Conservation (phyloP, 1,140 invertebrate genomes). For the Euschistus heros region DNA sequence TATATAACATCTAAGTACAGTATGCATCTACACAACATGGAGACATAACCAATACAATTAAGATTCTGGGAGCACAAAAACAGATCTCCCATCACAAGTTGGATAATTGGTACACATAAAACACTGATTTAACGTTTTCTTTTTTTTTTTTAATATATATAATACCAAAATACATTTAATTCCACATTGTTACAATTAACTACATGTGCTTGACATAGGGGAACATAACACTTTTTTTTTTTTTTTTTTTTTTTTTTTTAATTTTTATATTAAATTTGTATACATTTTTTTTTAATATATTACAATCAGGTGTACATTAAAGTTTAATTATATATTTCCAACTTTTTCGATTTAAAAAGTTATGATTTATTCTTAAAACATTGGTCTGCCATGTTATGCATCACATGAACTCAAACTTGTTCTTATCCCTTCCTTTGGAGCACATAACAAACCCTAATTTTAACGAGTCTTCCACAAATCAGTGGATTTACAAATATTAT, state of each 20-base stretch:
- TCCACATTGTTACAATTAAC: constrained; percentile 14
- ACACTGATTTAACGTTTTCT: constrained; percentile 14
- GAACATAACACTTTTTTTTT: constrained; percentile 2
- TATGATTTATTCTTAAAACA: not conserved
- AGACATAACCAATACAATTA: constrained; percentile 16
- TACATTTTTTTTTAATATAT: constrained; percentile 4
- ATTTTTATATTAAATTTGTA: not conserved
- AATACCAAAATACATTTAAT: constrained; percentile 23
- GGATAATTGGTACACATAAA: constrained; percentile 17
- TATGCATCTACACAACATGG: constrained; percentile 27
- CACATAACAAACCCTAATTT: constrained; percentile 10
- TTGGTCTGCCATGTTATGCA: constrained; percentile 26
- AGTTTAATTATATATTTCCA: constrained; percentile 10
- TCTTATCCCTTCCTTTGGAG: not conserved
- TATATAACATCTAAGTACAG: constrained; percentile 21
- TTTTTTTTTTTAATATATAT: not conserved
- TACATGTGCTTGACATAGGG: constrained; percentile 15
- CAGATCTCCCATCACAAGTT: not conserved
- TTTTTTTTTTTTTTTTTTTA: not conserved
- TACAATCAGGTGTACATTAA: constrained; percentile 8
- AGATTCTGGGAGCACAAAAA: not conserved
- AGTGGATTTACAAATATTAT: constrained; percentile 13
- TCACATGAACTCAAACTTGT: constrained; percentile 16
- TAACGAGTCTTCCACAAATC: constrained; percentile 3
- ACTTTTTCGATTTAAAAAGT: constrained; percentile 3